These are phyloP conservation scores for Calosoma granatense DNA, from an alignment of 1,140 invertebrate genomes.

Conservation along the genomic window DNA sequence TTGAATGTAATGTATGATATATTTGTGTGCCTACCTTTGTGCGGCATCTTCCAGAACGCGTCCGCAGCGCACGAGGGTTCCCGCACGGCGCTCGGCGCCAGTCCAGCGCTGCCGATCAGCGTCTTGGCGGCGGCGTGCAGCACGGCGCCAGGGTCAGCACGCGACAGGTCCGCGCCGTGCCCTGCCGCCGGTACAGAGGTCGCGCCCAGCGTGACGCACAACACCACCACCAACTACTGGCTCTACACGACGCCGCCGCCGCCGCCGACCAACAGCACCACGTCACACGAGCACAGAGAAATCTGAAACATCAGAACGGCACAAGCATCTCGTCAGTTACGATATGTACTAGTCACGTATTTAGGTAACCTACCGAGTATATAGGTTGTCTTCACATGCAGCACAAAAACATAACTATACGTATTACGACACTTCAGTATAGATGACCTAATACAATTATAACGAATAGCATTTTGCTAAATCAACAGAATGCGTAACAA, in stretches of 20 bases:
- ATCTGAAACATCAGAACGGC: too few relatives aligned
- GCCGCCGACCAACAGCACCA: constrained; percentile 10
- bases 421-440: too few relatives aligned
- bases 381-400: too few relatives aligned
- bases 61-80: constrained; percentile 49
- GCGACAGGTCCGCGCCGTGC: constrained; percentile 10
- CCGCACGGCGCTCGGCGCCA: constrained; percentile 41
- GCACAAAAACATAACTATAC: too few relatives aligned
- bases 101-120: constrained; percentile 35
- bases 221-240: constrained; percentile 15
- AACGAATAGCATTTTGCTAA: too few relatives aligned
- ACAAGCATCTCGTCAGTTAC: too few relatives aligned
- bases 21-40: constrained; percentile 46
- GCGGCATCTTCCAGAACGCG: constrained; percentile 58
- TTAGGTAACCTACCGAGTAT: too few relatives aligned
- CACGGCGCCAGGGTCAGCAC: constrained; percentile 33
- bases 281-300: too few relatives aligned
- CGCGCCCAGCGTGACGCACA: constrained; percentile 33
- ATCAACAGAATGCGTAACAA: too few relatives aligned
- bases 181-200: constrained; percentile 28
- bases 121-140: constrained; percentile 27
- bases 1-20: too few relatives aligned
- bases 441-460: too few relatives aligned
- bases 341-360: too few relatives aligned
- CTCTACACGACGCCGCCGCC: constrained; percentile 12